A percentile compares a stretch with the other conserved stretches of the same genome.
Evolutionary conservation across 1,140 invertebrate genomes (phyloP).

Genomic region (Macrobrachium nipponense): DNA sequence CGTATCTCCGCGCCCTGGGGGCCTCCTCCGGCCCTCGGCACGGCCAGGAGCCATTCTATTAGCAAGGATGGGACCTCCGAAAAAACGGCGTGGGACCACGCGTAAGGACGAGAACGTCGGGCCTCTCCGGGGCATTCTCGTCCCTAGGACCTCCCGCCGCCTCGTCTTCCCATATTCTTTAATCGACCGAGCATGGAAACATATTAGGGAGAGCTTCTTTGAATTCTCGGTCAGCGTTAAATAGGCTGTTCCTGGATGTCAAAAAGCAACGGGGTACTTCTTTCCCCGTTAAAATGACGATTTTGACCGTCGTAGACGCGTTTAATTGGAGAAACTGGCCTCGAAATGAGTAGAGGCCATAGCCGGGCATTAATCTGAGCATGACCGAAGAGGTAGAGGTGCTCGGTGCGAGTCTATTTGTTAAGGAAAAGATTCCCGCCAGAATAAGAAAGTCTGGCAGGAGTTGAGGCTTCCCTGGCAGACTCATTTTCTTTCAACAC

Average conservation of each 20-base stretch:
- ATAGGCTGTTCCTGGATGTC: background rate
- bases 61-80: slow-evolving; percentile 52
- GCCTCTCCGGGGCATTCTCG: background rate
- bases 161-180: slow-evolving; percentile 57
- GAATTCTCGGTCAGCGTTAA: background rate
- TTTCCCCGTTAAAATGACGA: background rate
- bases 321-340: background rate
- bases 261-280: background rate
- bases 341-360: too few relatives aligned
- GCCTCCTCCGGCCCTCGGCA: slow-evolving; percentile 31
- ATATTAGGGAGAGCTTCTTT: slow-evolving; percentile 24
- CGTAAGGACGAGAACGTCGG: slow-evolving; percentile 39
- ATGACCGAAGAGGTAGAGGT: too few relatives aligned
- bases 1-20: slow-evolving; percentile 37
- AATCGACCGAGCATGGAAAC: slow-evolving; percentile 48
- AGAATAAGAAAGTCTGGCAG: slow-evolving; percentile 57
- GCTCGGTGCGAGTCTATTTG: background rate
- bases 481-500: slow-evolving; percentile 55
- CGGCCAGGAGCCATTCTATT: slow-evolving; percentile 47
- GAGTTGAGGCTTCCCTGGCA: slow-evolving; percentile 24
- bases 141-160: slow-evolving; percentile 9
- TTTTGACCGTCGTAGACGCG: background rate
- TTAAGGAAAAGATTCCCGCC: slow-evolving; percentile 23
- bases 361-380: too few relatives aligned
- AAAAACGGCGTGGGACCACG: slow-evolving; percentile 13